Evolutionary conservation across 2,113 vertebrate genomes (phyloP).

Genomic region (Oncorhynchus tshawytscha): DNA sequence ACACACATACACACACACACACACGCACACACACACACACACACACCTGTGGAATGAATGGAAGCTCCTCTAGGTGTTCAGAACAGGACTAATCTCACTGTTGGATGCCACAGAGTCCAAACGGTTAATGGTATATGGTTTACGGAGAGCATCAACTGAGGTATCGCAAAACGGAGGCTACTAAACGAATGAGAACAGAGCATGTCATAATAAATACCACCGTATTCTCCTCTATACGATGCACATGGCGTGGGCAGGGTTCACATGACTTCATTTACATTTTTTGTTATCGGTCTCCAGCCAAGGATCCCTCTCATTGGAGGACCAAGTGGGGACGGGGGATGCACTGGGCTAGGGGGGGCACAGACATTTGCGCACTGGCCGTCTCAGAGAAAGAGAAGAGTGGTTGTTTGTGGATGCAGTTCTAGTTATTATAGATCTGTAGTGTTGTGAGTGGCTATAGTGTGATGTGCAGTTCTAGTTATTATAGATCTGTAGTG

Average conservation of each 20-base stretch:
- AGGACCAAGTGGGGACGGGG: conserved; percentile 72
- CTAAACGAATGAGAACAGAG: conserved; percentile 52
- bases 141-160: conserved; percentile 39
- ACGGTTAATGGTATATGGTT: conserved; percentile 18
- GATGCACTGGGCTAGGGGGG: conserved; percentile 77
- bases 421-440: too few relatives aligned
- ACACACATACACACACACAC: conserved; percentile 16
- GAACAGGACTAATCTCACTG: conserved; percentile 39
- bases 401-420: conserved; percentile 27
- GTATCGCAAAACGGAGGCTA: conserved; percentile 30
- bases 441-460: too few relatives aligned
- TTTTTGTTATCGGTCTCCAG: conserved; percentile 69
- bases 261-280: conserved; percentile 75
- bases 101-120: neutral
- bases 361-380: conserved; percentile 73
- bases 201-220: conserved; percentile 53
- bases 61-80: conserved; percentile 46
- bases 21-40: neutral
- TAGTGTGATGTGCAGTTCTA: too few relatives aligned
- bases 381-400: conserved; percentile 58
- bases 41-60: conserved; percentile 6
- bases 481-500: too few relatives aligned
- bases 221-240: conserved; percentile 73
- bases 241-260: conserved; percentile 72
- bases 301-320: conserved; percentile 79